These are phyloP conservation scores for Mimachlamys varia DNA, from an alignment of 2,888 invertebrate genomes.

Conservation along the genomic window DNA sequence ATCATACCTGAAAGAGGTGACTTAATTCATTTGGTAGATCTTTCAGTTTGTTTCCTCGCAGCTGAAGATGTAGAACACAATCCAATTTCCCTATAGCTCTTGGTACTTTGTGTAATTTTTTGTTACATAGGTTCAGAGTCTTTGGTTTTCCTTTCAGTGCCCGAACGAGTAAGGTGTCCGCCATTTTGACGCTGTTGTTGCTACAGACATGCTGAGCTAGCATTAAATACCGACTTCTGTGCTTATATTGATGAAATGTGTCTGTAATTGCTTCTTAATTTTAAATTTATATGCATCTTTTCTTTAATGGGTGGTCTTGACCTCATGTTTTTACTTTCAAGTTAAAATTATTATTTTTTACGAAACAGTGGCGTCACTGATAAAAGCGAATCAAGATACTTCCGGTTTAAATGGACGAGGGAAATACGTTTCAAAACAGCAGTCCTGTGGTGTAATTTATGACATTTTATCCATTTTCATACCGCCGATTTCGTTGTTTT, in stretches of 20 bases:
- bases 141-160: conserved; percentile 76
- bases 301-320: not conserved
- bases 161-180: conserved; percentile 75
- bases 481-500: not conserved
- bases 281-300: not conserved
- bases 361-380: not conserved
- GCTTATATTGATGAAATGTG: not conserved
- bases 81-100: conserved; percentile 76
- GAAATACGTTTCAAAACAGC: conserved; percentile 17
- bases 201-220: conserved; percentile 48
- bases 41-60: conserved; percentile 76
- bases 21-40: conserved; percentile 74
- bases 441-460: not conserved
- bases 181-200: conserved; percentile 70
- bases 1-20: conserved; percentile 74
- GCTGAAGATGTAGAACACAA: conserved; percentile 70
- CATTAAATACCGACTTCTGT: not conserved
- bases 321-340: not conserved
- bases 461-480: not conserved
- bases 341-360: not conserved
- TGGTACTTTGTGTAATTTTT: conserved; percentile 76
- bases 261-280: not conserved
- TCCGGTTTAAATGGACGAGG: conserved; percentile 18
- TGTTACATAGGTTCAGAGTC: conserved; percentile 75
- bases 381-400: not conserved